Evolutionary conservation across 2,888 invertebrate genomes (phyloP), one percentile per base, ranked within the genome.

Genomic region (Agonopterix heracliana): DNA sequence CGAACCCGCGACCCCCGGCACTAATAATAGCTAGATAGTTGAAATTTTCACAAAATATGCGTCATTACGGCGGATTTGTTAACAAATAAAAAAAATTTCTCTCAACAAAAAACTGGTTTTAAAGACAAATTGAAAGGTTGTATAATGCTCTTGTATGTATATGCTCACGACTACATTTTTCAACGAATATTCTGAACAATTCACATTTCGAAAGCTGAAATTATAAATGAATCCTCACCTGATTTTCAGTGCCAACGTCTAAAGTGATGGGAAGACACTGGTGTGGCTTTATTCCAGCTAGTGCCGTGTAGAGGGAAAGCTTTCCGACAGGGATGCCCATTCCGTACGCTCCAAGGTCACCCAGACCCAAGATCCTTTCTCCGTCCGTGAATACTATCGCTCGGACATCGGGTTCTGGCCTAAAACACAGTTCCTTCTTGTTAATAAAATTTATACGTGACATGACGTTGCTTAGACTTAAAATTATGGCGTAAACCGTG

Each of bases 301-400:
- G 86, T 0, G 98, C 98, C 0, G 98, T 98, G 81, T 99, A 99
- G 40, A 99, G 90, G 0, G 98, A 93, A 55, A 99, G 90, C 81
- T 99, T 99, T 14, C 99, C 99, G 9, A 99, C 97, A 0, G 99
- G 98, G 64, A 99, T 99, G 51, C 99, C 99, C 98, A 98, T 98
- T 17, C 99, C 99, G 68, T 96, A 96, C 1, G 97, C 97, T 0
- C 99, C 99, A 46, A 99, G 91, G 79, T 99, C 99, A 4, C 99
- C 99, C 41, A 99, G 90, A 59, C 99, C 99, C 59, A 99, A 90
- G 74, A 99, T 99, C 48, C 99, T 91, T 77, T 99, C 98, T 35
- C 99, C 99, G 68, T 99, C 99, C 0, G 99, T 99, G 46, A 99
- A 97, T 46, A 96, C 96, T 68, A 96, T 93, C 9, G 95, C 96